Conservation (phyloP, 2,888 invertebrate genomes). For the Halictus quadricinctus region DNA sequence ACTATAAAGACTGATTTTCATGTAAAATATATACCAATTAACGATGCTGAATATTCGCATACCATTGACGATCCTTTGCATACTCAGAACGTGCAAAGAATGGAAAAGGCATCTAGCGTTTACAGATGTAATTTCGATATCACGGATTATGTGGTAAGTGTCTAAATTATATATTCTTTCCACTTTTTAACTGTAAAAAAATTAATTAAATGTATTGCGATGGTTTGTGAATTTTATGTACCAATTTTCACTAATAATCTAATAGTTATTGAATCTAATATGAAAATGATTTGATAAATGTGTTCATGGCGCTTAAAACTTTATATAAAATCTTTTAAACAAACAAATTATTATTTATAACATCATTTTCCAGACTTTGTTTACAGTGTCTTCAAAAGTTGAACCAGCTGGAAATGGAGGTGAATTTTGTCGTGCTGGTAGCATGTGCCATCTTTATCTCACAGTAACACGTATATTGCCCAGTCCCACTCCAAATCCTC, state of each 20-base stretch:
- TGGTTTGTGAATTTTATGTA: not conserved
- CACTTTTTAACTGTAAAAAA: constrained; percentile 10
- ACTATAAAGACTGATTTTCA: constrained; percentile 86
- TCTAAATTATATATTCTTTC: constrained; percentile 37
- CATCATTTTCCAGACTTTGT: constrained; percentile 87
- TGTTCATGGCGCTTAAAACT: constrained; percentile 18
- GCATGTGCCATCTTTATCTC: constrained; percentile 92
- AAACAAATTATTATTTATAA: constrained; percentile 56
- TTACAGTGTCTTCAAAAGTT: constrained; percentile 90
- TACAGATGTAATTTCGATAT: constrained; percentile 90
- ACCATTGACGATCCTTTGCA: constrained; percentile 79
- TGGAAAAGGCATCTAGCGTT: constrained; percentile 76
- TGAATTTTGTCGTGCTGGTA: constrained; percentile 94
- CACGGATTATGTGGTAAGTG: constrained; percentile 89
- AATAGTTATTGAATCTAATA: constrained; percentile 28
- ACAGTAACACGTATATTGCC: constrained; percentile 85
- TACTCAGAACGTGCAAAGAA: constrained; percentile 83
- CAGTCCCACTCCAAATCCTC: constrained; percentile 74
- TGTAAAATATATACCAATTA: constrained; percentile 84
- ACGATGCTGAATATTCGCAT: constrained; percentile 74
- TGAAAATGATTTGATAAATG: constrained; percentile 12
- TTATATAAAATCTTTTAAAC: constrained; percentile 37
- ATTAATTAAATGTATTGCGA: constrained; percentile 5
- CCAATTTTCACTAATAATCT: constrained; percentile 8
- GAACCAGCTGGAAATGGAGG: constrained; percentile 88